Base-by-base conservation (phyloP, 2,888 invertebrate species). In the Amblyteles armatorius region DNA sequence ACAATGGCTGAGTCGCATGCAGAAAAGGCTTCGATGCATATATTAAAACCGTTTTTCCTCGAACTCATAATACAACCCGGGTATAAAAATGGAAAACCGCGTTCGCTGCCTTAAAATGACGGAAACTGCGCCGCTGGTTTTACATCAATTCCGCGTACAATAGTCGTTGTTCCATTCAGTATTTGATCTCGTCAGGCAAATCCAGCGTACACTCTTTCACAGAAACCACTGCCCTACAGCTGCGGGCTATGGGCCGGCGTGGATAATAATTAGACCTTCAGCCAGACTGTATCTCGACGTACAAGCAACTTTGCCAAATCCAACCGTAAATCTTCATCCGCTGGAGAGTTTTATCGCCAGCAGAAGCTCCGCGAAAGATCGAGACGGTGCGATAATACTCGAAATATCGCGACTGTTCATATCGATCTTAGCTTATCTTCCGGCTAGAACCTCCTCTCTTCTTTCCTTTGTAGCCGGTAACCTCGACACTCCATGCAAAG, bases 381-480 rank as follows among this genome's bases (percentile, higher is more conserved):
- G 11, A 67, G 52, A 73, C 44, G 68, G 52, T 36, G 65, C 77
- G 82, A 85, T 82, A 85, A 79, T 77, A 77, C 69, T 68, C 36
- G 73, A 73, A 85, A 79, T 80, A 85, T 82, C 79, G 55, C 57
- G 40, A 26, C 77, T 63, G 22, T 55, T 74, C 79, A 63, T 77
- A 77, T 82, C 82, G 72, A 71, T 77, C 72, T 72, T 19, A 52
- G 79, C 85, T 68, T 85, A 85, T 85, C 85, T 79, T 77, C 63
- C 40, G 76, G 71, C 82, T 76, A 40, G 67, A 63, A 72, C 63
- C 40, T 72, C 40, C 68, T 71, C 65, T 26, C 36, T 67, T 44
- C 50, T 50, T 72, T 50, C 63, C 52, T 81, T 81, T 81, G 44
- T 50, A 76, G 33, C 67, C 57, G 57, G 82, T 67, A 48, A 19